Conservation (phyloP, 1,140 invertebrate genomes). For the Ceratosolen fusciceps region DNA sequence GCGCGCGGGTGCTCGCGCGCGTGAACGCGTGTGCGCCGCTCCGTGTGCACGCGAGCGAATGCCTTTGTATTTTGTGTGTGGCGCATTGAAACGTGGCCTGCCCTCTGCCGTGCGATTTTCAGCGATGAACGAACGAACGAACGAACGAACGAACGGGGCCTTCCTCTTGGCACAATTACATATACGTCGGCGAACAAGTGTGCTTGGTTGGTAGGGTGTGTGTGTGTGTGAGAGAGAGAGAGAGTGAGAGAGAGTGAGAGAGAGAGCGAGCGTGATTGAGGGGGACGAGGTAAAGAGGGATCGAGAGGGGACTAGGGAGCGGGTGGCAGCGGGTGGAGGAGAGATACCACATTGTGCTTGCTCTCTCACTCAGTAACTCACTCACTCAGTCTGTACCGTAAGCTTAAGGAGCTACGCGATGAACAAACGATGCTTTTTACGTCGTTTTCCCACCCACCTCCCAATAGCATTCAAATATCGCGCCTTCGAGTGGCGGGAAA, state of each 20-base stretch:
- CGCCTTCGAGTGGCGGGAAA: constrained; percentile 44
- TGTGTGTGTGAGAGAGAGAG: too few species aligned
- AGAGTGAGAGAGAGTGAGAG: constrained; percentile 32
- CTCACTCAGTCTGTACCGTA: not conserved
- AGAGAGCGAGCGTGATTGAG: constrained; percentile 17
- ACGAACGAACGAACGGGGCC: constrained; percentile 52
- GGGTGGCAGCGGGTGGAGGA: not conserved
- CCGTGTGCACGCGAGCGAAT: not conserved
- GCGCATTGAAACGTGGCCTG: constrained; percentile 47
- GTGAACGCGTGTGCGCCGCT: not conserved
- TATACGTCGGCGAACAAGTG: too few species aligned
- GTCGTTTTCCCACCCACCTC: not conserved
- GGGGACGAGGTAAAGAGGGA: too few species aligned
- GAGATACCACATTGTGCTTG: not conserved
- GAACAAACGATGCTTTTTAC: not conserved
- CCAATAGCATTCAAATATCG: constrained; percentile 42
- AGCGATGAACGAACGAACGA: too few species aligned
- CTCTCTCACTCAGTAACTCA: too few species aligned
- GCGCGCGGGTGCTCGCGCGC: not conserved
- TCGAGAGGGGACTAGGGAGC: constrained; percentile 26
- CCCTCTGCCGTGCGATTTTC: constrained; percentile 68
- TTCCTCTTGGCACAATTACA: constrained; percentile 38
- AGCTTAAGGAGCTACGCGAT: not conserved
- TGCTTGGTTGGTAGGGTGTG: too few species aligned
- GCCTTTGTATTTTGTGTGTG: too few species aligned